Base-by-base conservation (phyloP, 2,888 invertebrate genomes). In the Apodemia duryi region DNA sequence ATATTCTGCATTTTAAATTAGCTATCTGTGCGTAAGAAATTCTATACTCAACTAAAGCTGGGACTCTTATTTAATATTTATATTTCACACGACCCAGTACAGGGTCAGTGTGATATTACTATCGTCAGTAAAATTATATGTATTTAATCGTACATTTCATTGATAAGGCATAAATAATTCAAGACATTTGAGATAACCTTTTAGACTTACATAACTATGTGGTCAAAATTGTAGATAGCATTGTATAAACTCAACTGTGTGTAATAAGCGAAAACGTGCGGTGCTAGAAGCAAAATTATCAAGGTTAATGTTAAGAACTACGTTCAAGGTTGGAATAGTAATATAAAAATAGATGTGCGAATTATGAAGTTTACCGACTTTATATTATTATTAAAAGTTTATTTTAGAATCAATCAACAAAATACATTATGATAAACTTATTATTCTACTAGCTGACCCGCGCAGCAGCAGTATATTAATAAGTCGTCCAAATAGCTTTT, bases 1-100 rank as follows among this genome's bases (percentile, higher is more conserved):
- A 60, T 60, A 32, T 60, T 60, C 35, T 32, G 60, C 60, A 60
- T 60, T 60, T 32, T 60, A n/a, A 60, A 60, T 6, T 2, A 32
- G 7, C 60, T 60, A 60, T 32, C 35, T 60, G 35, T n/a, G 6
- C 32, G 28, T 35, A 60, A 32, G 35, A 60, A 60, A 60, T 60
- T 35, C 60, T 35, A 60, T 13, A 32, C 3, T 32, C 32, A n/a
- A 60, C 60, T 60, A 35, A 60, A 35, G 35, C 60, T 35, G 5
- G 13, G n/a, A 35, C 7, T 35, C 60, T n/a, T 60, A 35, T 35
- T 60, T 60, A 60, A 32, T 60, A 60, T 60, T 60, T 35, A 60
- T 60, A 60, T 32, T 60, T 60, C 60, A n/a, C 60, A 60, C 57
- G 57, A 60, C 57, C 57, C 57, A 60, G 57, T 60, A 35, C 11